Evolutionary conservation across 2,888 invertebrate genomes (phyloP).

Genomic region (Spilosoma lubricipeda): DNA sequence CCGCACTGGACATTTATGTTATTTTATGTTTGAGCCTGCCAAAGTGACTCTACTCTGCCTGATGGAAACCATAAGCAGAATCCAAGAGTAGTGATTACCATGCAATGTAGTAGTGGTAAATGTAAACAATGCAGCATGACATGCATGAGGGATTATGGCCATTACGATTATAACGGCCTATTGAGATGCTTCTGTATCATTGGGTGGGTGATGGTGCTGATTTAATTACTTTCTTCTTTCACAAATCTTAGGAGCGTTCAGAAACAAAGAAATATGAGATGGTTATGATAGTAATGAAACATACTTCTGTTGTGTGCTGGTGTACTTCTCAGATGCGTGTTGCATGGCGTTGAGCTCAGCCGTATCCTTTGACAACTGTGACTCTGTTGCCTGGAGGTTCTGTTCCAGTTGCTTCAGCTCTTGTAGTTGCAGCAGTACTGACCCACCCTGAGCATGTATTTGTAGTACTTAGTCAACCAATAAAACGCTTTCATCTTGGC

Average conservation of each 20-base stretch:
- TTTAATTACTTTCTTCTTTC: not conserved
- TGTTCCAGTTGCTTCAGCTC: conserved; percentile 84
- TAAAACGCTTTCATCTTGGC: too few relatives aligned
- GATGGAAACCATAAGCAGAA: too few relatives aligned
- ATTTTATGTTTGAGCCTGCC: too few relatives aligned
- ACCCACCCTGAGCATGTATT: conserved; percentile 72
- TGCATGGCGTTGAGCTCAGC: conserved; percentile 63
- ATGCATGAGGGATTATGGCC: too few relatives aligned
- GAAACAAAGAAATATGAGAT: not conserved
- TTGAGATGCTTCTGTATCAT: too few relatives aligned
- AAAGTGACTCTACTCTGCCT: too few relatives aligned
- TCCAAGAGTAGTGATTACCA: too few relatives aligned
- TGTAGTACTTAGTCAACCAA: not conserved
- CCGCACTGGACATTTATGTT: too few relatives aligned
- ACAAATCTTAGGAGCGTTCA: not conserved
- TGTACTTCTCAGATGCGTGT: conserved; percentile 62
- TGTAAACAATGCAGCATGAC: too few relatives aligned
- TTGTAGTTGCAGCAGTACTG: conserved; percentile 86
- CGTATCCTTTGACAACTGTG: conserved; percentile 45
- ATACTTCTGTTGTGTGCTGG: conserved; percentile 65
- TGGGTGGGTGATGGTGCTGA: too few relatives aligned
- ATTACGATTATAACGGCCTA: too few relatives aligned
- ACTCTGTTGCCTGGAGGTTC: conserved; percentile 67
- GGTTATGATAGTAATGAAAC: not conserved
- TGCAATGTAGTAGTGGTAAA: too few relatives aligned